These are phyloP conservation scores for Diglossa brunneiventris DNA, from an alignment of 2,113 vertebrate genomes.

Conservation along the genomic window DNA sequence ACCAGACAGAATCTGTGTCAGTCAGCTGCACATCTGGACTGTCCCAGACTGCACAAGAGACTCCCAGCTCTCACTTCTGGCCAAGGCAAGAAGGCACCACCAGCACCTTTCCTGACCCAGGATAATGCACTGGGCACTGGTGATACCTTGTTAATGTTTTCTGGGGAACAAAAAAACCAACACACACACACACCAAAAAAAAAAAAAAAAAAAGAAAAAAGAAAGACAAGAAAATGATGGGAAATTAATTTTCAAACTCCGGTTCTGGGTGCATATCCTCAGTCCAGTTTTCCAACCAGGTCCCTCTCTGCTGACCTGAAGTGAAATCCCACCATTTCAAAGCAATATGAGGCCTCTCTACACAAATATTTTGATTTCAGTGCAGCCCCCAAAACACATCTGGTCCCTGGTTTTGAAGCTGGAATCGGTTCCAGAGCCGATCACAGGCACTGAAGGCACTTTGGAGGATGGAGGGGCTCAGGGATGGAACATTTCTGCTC, in stretches of 20 bases:
- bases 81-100: not conserved
- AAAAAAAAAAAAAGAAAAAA: not conserved
- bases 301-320: not conserved
- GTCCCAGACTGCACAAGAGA: not conserved
- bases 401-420: not conserved
- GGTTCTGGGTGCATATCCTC: not conserved
- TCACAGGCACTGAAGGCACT: not conserved
- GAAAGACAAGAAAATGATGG: not conserved
- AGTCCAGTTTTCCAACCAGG: not conserved
- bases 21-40: not conserved
- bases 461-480: not conserved
- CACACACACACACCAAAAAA: not conserved
- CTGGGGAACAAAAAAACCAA: not conserved
- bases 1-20: not conserved
- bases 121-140: not conserved
- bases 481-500: conserved; percentile 16
- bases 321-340: not conserved
- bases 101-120: not conserved
- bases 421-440: not conserved
- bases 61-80: not conserved
- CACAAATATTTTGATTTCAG: not conserved
- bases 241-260: not conserved
- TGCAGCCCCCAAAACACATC: not conserved
- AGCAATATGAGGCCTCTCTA: not conserved
- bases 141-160: not conserved